Base-by-base conservation (phyloP, 1,140 invertebrate species). In the Drosophila kurseongensis region DNA sequence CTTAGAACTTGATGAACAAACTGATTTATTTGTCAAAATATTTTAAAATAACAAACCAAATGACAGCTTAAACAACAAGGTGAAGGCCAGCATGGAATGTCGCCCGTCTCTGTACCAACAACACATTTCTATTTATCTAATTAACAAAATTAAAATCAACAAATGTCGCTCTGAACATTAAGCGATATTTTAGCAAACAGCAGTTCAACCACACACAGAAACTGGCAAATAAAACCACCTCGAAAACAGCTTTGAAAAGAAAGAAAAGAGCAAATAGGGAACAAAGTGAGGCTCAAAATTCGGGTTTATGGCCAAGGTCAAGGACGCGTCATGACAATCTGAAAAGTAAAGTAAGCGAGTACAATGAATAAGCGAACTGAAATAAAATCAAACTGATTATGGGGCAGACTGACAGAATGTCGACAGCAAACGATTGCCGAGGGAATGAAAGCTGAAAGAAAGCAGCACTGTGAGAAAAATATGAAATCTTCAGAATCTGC, bases 231-330 rank as follows among this genome's bases (percentile, higher is more conserved):
- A 65, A 5, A 48, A 29, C 38, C 60, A 42, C 23, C 52, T 44
- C 48, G 54, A 54, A 83, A 78, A 75, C 75, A 83, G 65, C 68
- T 75, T 79, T 79, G 27, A 44, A 79, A 63, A 66, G 48, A 78
- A 78, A 44, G 32, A 56, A 23, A 23, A 23, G 23, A 48, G 55
- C 13, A 57, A 58, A 66, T 12, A 54, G 62, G 62, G 58, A 71
- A 72, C 62, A 69, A 48, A 45, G 35, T 68, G 61, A 52, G 16
- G 65, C 65, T 42, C 65, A 52, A 66, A 65, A 44, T 68, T 74
- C 68, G 69, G 74, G 81, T 80, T 85, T 85, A 85, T 80, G 81
- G 81, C 69, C 81, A 85, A 85, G 81, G 81, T 80, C 81, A 85
- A 85, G 81, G 81, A 85, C 81, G 57, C 54, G n/a, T 12, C 65